A percentile compares a stretch with the other conserved stretches of the same genome.
These are phyloP conservation scores for Parauchenoglanis punctatus DNA, from an alignment of 2,797 vertebrate genomes.

Conservation along the genomic window DNA sequence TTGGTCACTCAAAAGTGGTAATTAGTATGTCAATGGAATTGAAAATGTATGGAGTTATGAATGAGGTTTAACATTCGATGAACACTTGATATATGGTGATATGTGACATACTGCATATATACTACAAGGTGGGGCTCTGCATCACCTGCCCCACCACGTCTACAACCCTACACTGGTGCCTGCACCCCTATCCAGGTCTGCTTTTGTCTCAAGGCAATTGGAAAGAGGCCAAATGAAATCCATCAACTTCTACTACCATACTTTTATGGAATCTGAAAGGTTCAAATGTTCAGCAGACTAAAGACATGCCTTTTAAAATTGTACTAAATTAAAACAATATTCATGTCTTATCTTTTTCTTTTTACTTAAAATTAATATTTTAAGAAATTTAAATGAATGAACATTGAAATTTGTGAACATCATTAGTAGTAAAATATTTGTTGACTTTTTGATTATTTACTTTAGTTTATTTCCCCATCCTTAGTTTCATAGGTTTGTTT, in stretches of 20 bases:
- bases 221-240: slow-evolving; percentile 57
- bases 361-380: background rate
- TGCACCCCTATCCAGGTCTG: slow-evolving; percentile 51
- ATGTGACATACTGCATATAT: background rate
- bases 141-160: background rate
- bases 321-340: background rate
- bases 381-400: background rate
- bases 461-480: background rate
- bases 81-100: background rate
- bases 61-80: background rate
- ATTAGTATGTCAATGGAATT: background rate
- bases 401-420: background rate
- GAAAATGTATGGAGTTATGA: background rate
- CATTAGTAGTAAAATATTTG: background rate
- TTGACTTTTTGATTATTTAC: too few relatives aligned
- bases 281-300: slow-evolving; percentile 6
- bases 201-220: slow-evolving; percentile 55
- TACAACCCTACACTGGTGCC: slow-evolving; percentile 64
- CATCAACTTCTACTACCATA: background rate
- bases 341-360: background rate
- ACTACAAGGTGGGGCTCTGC: too few relatives aligned
- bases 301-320: background rate
- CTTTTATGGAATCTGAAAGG: slow-evolving; percentile 44
- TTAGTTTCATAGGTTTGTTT: slow-evolving; percentile 25
- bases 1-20: background rate